A percentile compares a stretch with the other conserved stretches of the same genome.
Evolutionary conservation across 2,113 vertebrate genomes (phyloP).

Genomic region (Apistogramma diplotaenia): DNA sequence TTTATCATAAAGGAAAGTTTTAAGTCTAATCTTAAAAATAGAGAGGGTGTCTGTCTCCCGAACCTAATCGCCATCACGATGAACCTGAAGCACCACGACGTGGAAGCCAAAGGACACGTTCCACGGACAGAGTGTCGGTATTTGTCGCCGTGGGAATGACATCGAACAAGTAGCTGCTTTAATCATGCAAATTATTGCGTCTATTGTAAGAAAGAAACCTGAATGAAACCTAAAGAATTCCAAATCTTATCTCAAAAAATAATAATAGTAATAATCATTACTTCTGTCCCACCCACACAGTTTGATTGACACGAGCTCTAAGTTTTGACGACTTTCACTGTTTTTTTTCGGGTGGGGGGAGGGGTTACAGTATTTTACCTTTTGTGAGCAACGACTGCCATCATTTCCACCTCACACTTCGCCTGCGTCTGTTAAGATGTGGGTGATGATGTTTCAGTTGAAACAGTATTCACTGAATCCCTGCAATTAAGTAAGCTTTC

Average conservation of each 20-base stretch:
- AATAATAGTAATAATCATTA: neutral
- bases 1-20: too few species aligned
- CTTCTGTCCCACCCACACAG: neutral
- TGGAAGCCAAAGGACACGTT: too few species aligned
- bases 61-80: too few species aligned
- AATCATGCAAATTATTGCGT: too few species aligned
- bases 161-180: too few species aligned
- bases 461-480: neutral
- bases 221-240: neutral
- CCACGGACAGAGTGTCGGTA: too few species aligned
- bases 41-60: too few species aligned
- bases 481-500: conserved; percentile 5
- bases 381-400: neutral
- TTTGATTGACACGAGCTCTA: neutral
- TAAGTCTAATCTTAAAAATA: too few species aligned
- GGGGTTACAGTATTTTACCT: neutral
- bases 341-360: too few species aligned
- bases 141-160: too few species aligned
- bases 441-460: neutral
- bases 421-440: neutral
- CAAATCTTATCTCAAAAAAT: neutral
- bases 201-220: too few species aligned
- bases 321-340: neutral
- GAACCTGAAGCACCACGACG: too few species aligned
- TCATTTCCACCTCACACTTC: neutral